These are phyloP conservation scores for Carpatolechia fugitivella DNA, from an alignment of 2,888 invertebrate genomes.

Conservation along the genomic window DNA sequence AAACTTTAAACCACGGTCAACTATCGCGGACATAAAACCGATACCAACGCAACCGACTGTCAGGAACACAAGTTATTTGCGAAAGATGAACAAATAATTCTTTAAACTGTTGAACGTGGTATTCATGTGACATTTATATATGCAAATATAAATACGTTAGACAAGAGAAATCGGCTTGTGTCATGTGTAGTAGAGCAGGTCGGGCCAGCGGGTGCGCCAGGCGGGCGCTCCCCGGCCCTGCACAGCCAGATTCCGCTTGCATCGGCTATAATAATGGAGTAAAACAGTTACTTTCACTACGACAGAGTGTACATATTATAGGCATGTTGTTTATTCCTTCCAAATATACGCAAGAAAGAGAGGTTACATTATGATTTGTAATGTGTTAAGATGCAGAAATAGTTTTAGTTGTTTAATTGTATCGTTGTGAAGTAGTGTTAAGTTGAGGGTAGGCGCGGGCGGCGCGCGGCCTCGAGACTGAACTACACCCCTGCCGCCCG, in stretches of 20 bases:
- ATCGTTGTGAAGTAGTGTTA: slow-evolving; percentile 75
- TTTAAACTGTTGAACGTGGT: too few relatives aligned
- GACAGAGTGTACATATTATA: slow-evolving; percentile 63
- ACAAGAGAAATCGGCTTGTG: slow-evolving; percentile 26
- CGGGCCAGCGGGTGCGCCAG: slow-evolving; percentile 21
- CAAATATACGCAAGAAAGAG: slow-evolving; percentile 62
- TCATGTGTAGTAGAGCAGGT: slow-evolving; percentile 22
- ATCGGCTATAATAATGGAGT: slow-evolving; percentile 47
- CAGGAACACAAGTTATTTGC: background rate
- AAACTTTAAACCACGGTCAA: background rate
- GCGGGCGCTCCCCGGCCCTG: slow-evolving; percentile 11
- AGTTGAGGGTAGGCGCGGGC: slow-evolving; percentile 58
- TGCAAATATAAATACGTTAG: slow-evolving; percentile 21
- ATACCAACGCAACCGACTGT: too few relatives aligned
- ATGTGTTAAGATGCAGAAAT: slow-evolving; percentile 68
- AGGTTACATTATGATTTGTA: slow-evolving; percentile 64
- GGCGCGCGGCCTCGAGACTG: slow-evolving; percentile 71
- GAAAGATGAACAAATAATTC: background rate
- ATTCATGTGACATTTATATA: too few relatives aligned
- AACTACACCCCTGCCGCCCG: slow-evolving; percentile 68
- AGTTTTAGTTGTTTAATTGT: slow-evolving; percentile 75
- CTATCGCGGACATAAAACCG: background rate
- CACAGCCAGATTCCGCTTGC: slow-evolving; percentile 44
- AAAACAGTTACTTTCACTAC: slow-evolving; percentile 55
- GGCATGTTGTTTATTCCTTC: slow-evolving; percentile 71